Percentiles rank a stretch among this genome's conserved stretches.
phyloP scores from a whole-genome alignment of 2,113 vertebrate genomes.

The Boleophthalmus pectinirostris region DNA sequence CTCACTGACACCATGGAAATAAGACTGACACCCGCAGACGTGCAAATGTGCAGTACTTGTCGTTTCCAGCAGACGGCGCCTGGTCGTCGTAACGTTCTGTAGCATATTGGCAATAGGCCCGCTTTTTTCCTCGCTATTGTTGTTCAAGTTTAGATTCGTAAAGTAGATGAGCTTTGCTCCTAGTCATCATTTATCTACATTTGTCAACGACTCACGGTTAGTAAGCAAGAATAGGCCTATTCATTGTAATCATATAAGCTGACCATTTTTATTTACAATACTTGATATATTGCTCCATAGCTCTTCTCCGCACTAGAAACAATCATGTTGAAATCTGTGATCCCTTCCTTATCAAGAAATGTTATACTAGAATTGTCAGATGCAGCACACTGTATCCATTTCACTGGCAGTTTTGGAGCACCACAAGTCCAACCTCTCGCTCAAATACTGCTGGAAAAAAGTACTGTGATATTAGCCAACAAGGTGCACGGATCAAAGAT shows the following conservation, averaged over 20 bases:
- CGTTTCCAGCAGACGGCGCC: not conserved
- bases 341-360: constrained; percentile 45
- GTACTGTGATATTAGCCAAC: constrained; percentile 43
- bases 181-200: too few species aligned
- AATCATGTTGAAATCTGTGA: constrained; percentile 56
- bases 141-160: too few species aligned
- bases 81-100: not conserved
- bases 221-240: too few species aligned
- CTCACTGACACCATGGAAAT: too few species aligned
- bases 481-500: not conserved
- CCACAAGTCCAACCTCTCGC: constrained; percentile 9
- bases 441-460: constrained; percentile 56
- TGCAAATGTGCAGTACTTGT: not conserved
- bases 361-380: constrained; percentile 24
- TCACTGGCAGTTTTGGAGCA: constrained; percentile 61
- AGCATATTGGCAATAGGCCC: not conserved
- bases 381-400: constrained; percentile 69
- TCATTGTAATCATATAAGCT: too few species aligned
- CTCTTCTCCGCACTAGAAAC: constrained; percentile 36
- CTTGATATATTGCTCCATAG: too few species aligned
- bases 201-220: too few species aligned
- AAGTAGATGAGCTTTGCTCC: too few species aligned
- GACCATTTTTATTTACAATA: too few species aligned
- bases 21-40: too few species aligned
- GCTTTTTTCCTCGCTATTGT: too few species aligned